These are phyloP conservation scores for Elysia crispata DNA, from an alignment of 2,888 invertebrate genomes.

Conservation along the genomic window DNA sequence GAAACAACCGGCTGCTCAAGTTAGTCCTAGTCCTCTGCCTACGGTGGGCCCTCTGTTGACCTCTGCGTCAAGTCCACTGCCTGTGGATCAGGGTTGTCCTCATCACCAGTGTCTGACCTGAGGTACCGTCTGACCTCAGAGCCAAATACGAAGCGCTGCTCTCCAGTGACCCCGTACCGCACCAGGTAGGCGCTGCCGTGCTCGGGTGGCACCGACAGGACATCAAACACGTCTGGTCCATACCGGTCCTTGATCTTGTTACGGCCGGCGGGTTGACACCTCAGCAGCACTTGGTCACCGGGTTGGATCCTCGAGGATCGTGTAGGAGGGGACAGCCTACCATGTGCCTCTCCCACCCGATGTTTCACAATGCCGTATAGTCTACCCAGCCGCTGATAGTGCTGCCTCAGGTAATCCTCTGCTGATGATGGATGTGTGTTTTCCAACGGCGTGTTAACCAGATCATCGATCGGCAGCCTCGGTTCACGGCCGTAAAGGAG, in stretches of 20 bases:
- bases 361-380: background rate
- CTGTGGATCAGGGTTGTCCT: too few relatives aligned
- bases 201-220: background rate
- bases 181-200: background rate
- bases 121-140: too few relatives aligned
- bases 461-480: background rate
- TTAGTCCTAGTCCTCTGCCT: too few relatives aligned
- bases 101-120: too few relatives aligned
- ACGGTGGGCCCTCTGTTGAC: too few relatives aligned
- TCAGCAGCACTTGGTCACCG: slow-evolving; percentile 4
- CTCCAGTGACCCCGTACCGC: too few relatives aligned
- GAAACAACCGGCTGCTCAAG: too few relatives aligned
- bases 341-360: too few relatives aligned
- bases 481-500: background rate
- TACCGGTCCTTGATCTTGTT: slow-evolving; percentile 32
- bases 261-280: background rate
- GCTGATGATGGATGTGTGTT: background rate
- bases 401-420: background rate
- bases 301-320: background rate
- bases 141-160: too few relatives aligned
- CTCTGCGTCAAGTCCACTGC: too few relatives aligned
- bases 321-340: too few relatives aligned
- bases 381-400: background rate
- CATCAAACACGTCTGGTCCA: background rate
- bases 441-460: background rate